Evolutionary conservation across 2,888 invertebrate species (phyloP).

Genomic region (Caenorhabditis uteleia): DNA sequence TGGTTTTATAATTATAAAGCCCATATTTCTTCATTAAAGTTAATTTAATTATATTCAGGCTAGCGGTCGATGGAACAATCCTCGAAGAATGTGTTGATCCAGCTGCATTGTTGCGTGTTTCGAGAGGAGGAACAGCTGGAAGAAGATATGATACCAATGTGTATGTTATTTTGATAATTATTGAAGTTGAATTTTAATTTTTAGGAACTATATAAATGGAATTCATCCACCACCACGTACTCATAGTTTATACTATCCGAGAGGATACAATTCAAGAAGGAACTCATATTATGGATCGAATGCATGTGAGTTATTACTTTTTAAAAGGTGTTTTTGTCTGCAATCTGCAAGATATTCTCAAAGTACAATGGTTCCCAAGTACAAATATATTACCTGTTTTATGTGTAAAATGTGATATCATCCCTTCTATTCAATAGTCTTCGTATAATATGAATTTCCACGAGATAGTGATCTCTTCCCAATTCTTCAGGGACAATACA

Average conservation of each 20-base stretch:
- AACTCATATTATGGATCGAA: constrained; percentile 49
- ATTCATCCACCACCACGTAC: constrained; percentile 41
- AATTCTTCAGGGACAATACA: too few relatives aligned
- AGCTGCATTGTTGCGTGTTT: constrained; percentile 29
- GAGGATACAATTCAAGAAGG: constrained; percentile 29
- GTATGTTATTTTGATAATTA: constrained; percentile 13
- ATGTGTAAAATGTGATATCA: too few relatives aligned
- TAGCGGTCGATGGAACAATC: constrained; percentile 50
- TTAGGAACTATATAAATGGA: constrained; percentile 34
- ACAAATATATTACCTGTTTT: too few relatives aligned
- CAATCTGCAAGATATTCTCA: too few relatives aligned
- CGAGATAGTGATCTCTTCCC: too few relatives aligned
- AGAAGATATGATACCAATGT: constrained; percentile 37
- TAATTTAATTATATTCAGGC: constrained; percentile 20
- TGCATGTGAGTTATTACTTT: constrained; percentile 44
- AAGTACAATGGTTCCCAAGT: too few relatives aligned
- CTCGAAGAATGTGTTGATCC: constrained; percentile 54
- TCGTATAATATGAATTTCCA: too few relatives aligned
- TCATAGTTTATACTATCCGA: constrained; percentile 49
- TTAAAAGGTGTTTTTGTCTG: too few relatives aligned
- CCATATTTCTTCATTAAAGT: background rate
- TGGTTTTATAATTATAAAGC: background rate
- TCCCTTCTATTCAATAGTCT: too few relatives aligned
- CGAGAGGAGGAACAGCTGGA: constrained; percentile 35
- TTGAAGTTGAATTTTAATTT: constrained; percentile 4